Percentiles rank a stretch among this genome's conserved stretches.
These are phyloP conservation scores for Heterodera schachtii DNA, from an alignment of 1,140 invertebrate genomes.

Conservation along the genomic window DNA sequence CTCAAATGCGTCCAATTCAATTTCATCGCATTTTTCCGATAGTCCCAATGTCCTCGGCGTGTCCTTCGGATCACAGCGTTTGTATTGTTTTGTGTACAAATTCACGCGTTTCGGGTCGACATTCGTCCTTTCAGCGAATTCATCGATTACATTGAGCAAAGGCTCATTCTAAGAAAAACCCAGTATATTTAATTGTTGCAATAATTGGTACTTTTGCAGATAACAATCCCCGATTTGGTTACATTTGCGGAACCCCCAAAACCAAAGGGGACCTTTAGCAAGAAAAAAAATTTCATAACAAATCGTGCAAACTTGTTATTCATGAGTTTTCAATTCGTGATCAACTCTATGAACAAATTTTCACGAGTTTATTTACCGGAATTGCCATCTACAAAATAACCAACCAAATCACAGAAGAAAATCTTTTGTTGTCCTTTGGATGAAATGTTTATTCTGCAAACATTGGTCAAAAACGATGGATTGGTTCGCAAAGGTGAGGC, in stretches of 20 bases:
- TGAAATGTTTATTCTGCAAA: conserved; percentile 18
- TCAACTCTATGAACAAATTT: no score
- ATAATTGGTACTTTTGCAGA: no score
- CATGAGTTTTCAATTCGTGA: no score
- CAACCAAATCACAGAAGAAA: conserved; percentile 25
- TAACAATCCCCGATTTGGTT: no score
- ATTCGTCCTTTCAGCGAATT: conserved; percentile 20
- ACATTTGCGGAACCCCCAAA: no score
- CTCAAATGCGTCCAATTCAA: conserved; percentile 34
- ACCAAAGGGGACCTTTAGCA: not conserved
- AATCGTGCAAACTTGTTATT: no score
- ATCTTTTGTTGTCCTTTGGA: conserved; percentile 6
- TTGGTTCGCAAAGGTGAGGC: not conserved
- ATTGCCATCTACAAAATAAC: no score
- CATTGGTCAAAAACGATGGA: not conserved
- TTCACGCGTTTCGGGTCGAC: conserved; percentile 20
- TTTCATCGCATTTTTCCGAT: not conserved
- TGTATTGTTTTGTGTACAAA: conserved; percentile 18
- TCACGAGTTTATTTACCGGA: no score
- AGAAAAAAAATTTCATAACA: not conserved
- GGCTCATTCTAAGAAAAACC: conserved; percentile 22
- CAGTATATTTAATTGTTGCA: no score
- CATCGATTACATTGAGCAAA: conserved; percentile 19
- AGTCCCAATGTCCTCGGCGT: conserved; percentile 27
- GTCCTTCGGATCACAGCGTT: conserved; percentile 15